Evolutionary conservation across 2,797 vertebrate species (phyloP), one percentile per base, ranked within the genome.

Genomic region (Thripadectes ignobilis): DNA sequence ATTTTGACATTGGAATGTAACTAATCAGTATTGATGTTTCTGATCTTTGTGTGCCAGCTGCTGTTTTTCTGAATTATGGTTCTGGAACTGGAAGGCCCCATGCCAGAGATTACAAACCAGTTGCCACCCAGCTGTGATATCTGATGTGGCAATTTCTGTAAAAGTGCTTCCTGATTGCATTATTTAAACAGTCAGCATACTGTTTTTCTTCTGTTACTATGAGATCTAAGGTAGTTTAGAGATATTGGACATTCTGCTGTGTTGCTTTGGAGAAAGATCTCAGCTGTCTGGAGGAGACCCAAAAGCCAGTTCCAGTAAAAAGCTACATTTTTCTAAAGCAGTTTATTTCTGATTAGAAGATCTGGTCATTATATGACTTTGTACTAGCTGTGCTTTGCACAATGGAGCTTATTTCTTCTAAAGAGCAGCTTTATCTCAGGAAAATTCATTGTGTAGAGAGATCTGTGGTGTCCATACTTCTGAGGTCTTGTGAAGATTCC

Each of bases 121-220:
- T 92, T 96, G 34, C 95, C 55, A 78, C 67, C 38, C 80, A 48
- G 63, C 52, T 74, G 34, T 67, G 76, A 52, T 69, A n/a, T 12
- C 52, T 91, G 71, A 94, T 9, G 22, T 93, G 94, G 92, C 88
- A 74, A 1, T 87, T 95, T 86, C 85, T 85, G 15, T 61, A 38
- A 36, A 59, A 76, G 67, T 5, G 1, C 62, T 92, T 92, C 73
- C 90, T 38, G 74, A 65, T 55, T 62, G 74, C 1, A 4, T 59
- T 83, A 46, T 93, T 94, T 71, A 74, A 90, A 71, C 45, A 79
- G 43, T 30, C 11, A n/a, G 29, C 43, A 6, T 85, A 54, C 19
- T 93, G 71, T 82, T 97, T 94, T 92, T 39, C 45, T 85, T 82
- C 45, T 65, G 74, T 82, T 93, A 61, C 83, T 87, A 3, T 55